Conservation (phyloP, 2,888 invertebrate species). For the Hoplodrina ambigua region DNA sequence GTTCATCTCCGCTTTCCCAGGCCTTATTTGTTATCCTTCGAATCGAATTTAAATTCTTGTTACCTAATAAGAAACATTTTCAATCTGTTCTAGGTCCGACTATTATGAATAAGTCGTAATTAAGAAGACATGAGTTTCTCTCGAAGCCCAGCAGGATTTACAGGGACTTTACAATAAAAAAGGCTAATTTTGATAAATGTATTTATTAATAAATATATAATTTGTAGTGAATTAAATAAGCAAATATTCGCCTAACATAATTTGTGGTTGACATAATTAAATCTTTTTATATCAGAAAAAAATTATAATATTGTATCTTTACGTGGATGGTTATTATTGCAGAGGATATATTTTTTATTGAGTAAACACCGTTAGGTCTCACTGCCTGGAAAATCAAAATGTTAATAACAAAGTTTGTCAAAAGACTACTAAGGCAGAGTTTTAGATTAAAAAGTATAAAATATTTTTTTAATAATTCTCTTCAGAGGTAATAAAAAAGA, state of each 20-base stretch:
- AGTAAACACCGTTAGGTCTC: not conserved
- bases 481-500: conserved; percentile 2
- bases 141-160: conserved; percentile 6
- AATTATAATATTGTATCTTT: conserved; percentile 8
- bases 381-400: not conserved
- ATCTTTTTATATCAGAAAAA: conserved; percentile 46
- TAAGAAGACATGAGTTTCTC: not conserved
- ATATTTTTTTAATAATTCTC: not conserved
- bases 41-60: too few relatives aligned
- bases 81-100: conserved; percentile 14
- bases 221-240: conserved; percentile 75
- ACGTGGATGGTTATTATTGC: not conserved
- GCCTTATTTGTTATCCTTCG: too few relatives aligned
- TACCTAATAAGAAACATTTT: not conserved
- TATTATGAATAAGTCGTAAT: conserved; percentile 6
- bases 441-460: conserved; percentile 6
- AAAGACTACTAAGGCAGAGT: conserved; percentile 30
- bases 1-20: too few relatives aligned
- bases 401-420: conserved; percentile 14
- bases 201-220: conserved; percentile 77
- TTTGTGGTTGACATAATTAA: conserved; percentile 61
- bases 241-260: conserved; percentile 67
- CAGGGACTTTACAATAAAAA: conserved; percentile 27
- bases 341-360: not conserved
- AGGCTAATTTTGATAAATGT: conserved; percentile 50